Conservation (phyloP, 2,888 invertebrate species). For the Drosophila phalerata region DNA sequence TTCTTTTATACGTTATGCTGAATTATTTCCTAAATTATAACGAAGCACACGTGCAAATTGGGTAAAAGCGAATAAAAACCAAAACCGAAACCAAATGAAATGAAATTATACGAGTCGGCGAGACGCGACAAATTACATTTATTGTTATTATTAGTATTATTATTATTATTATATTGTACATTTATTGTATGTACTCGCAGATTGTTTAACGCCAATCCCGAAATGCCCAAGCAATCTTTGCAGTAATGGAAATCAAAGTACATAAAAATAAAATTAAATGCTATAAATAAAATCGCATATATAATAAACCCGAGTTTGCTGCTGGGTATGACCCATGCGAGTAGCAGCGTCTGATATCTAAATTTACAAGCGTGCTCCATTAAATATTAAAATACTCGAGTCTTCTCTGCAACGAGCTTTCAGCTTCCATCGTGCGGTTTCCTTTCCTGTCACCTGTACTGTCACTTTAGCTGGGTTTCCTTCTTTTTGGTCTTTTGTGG, state of each 20-base stretch:
- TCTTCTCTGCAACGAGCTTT: slow-evolving; percentile 11
- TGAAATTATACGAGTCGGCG: slow-evolving; percentile 58
- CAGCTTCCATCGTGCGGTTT: slow-evolving; percentile 9
- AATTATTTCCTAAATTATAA: slow-evolving; percentile 57
- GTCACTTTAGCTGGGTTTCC: slow-evolving; percentile 14
- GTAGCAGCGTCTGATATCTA: slow-evolving; percentile 23
- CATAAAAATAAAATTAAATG: slow-evolving; percentile 73
- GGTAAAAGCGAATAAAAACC: slow-evolving; percentile 41
- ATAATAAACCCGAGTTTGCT: slow-evolving; percentile 25
- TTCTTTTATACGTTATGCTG: slow-evolving; percentile 35
- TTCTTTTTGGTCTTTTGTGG: slow-evolving; percentile 8
- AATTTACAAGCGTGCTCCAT: slow-evolving; percentile 54
- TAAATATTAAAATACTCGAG: slow-evolving; percentile 61
- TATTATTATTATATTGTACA: slow-evolving; percentile 29
- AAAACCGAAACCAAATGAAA: slow-evolving; percentile 50
- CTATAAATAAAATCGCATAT: slow-evolving; percentile 65
- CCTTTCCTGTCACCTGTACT: slow-evolving; percentile 13
- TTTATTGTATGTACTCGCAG: slow-evolving; percentile 33
- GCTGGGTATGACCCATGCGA: slow-evolving; percentile 29
- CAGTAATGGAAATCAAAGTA: slow-evolving; percentile 72
- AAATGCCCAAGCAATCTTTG: slow-evolving; percentile 6
- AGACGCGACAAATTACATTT: slow-evolving; percentile 27
- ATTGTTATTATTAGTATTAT: slow-evolving; percentile 30
- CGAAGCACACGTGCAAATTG: slow-evolving; percentile 57
- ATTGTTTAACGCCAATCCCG: slow-evolving; percentile 38